Evolutionary conservation across 2,888 invertebrate species (phyloP).

Genomic region (Esperia sulphurella): DNA sequence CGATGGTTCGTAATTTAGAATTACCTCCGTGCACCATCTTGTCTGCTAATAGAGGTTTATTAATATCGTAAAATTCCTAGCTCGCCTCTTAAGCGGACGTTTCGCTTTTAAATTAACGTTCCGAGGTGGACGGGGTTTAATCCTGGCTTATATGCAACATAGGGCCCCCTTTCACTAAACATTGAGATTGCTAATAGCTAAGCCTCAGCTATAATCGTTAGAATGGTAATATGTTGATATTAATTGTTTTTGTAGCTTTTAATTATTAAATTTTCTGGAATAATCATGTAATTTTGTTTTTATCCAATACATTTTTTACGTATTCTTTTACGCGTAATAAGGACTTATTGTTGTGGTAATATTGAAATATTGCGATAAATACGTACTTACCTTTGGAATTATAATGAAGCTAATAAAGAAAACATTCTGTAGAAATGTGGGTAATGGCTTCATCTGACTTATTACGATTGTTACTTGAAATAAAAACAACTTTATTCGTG

Average conservation of each 20-base stretch:
- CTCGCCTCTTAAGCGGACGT: constrained; percentile 30
- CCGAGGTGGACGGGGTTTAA: constrained; percentile 19
- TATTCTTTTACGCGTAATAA: too few relatives aligned
- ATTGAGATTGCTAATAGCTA: constrained; percentile 1
- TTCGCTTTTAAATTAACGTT: constrained; percentile 41
- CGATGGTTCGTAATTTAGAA: constrained; percentile 29
- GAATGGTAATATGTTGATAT: not conserved
- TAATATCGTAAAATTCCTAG: constrained; percentile 47
- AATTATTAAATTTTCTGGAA: too few relatives aligned
- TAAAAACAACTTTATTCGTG: too few relatives aligned
- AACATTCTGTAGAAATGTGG: too few relatives aligned
- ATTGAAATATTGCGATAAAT: too few relatives aligned
- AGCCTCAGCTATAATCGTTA: not conserved
- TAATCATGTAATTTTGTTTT: too few relatives aligned
- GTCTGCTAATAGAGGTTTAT: constrained; percentile 46
- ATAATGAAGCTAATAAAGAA: too few relatives aligned
- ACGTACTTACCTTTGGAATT: too few relatives aligned
- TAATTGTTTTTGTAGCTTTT: not conserved
- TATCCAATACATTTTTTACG: too few relatives aligned
- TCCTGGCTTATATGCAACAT: constrained; percentile 17
- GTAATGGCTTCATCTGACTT: too few relatives aligned
- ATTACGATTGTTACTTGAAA: too few relatives aligned
- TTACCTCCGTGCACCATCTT: constrained; percentile 36
- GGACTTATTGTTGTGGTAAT: too few relatives aligned
- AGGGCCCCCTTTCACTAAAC: constrained; percentile 8